A percentile compares a stretch with the other conserved stretches of the same genome.
These are phyloP conservation scores for Polyergus mexicanus DNA, from an alignment of 1,140 invertebrate species.

Conservation along the genomic window DNA sequence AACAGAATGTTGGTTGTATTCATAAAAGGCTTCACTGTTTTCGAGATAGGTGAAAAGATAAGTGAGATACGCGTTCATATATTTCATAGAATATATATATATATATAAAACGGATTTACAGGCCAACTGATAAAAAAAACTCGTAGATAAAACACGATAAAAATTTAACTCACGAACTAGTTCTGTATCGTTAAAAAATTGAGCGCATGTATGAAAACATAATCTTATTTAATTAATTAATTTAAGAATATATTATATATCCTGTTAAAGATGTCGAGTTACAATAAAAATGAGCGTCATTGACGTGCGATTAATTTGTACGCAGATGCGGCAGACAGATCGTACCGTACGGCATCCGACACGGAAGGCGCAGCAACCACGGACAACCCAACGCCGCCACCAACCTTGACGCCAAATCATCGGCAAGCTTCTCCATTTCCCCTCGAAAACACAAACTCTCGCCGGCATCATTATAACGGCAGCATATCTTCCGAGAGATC, in stretches of 20 bases:
- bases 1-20: slow-evolving; percentile 57
- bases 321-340: slow-evolving; percentile 87
- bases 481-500: slow-evolving; percentile 81
- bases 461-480: slow-evolving; percentile 86
- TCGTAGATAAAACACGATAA: slow-evolving; percentile 18
- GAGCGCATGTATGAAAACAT: neutral
- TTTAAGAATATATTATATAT: neutral
- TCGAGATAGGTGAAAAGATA: slow-evolving; percentile 30
- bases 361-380: slow-evolving; percentile 87
- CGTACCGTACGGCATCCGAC: slow-evolving; percentile 88
- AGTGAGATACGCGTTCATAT: slow-evolving; percentile 3
- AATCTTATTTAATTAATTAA: slow-evolving; percentile 15
- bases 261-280: neutral
- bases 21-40: slow-evolving; percentile 14
- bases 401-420: slow-evolving; percentile 86
- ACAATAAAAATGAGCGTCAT: slow-evolving; percentile 23
- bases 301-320: slow-evolving; percentile 46
- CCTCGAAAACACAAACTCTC: slow-evolving; percentile 89
- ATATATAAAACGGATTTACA: neutral
- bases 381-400: slow-evolving; percentile 85
- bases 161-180: neutral
- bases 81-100: neutral
- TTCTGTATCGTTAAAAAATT: neutral
- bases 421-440: slow-evolving; percentile 90
- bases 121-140: neutral